Base-by-base conservation (phyloP, 2,888 invertebrate genomes). In the Bombylius discolor region DNA sequence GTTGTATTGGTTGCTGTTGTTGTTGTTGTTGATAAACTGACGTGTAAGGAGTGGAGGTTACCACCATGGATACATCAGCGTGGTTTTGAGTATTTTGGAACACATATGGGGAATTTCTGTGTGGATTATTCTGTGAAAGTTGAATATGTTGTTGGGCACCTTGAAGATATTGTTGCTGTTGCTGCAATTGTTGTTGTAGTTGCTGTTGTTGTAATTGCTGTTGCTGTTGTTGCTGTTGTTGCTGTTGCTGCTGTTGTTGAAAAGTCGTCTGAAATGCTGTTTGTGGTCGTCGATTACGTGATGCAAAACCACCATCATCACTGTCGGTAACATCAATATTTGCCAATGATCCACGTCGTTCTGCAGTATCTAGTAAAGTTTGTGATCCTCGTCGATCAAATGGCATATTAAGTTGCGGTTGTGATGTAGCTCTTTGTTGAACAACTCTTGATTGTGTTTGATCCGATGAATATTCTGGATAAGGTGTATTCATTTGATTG, bases 221-320 rank as follows among this genome's bases (percentile, higher is more conserved):
- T 13, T 52, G 52, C 5, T 56, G 56, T n/a, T 34, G 50, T 4
- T 56, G 53, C 9, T 49, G 50, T 12, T 49, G 50, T 11, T 49
- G 58, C 13, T 36, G 48, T 6, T 51, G 55, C 7, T 48, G 50
- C 11, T 42, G 49, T 13, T 54, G 54, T 50, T 59, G 60, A 7
- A 51, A 33, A 45, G 58, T 60, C 11, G 61, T 49, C 49, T 62
- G 62, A 47, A 61, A 62, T 45, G 60, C 45, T 8, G 58, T 52
- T 57, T 63, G 62, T 44, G 62, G 59, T 48, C 61, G 58, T 39
- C 61, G 57, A n/a, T 51, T 49, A 36, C 57, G 57, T 52, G 58
- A 54, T 11, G 57, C 70, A 63, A 82, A 82, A 2, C 82, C 82
- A 4, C 82, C 82, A 60, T 82, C 81, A 60, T 81, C 80, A 11